Evolutionary conservation across 2,888 invertebrate species (phyloP), one percentile per base, ranked within the genome.

Genomic region (Oscheius sp.): DNA sequence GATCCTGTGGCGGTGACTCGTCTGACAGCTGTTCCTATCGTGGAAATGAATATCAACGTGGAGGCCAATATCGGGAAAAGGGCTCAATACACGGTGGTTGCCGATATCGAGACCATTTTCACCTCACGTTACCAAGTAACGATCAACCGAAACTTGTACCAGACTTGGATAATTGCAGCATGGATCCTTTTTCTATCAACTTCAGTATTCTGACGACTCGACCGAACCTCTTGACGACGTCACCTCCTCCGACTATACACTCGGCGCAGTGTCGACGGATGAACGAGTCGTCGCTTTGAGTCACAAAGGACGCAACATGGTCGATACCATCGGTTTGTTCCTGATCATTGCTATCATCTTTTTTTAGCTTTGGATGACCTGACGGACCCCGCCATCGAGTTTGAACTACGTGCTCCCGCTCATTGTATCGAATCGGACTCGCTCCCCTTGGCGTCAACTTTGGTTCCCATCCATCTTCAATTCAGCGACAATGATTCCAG

Each of bases 121-220:
- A 73, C 75, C 13, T 79, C 80, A 16, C 76, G 76, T 29, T 82
- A 77, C 61, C 79, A 82, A 59, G 78, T 78, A 58, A n/a, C 41
- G 12, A 52, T 43, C 5, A 13, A 27, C 21, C 43, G 29, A 27
- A 6, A n/a, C 13, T 59, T 23, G 35, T 6, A 6, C 35, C 5
- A 9, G 9, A 35, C 3, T 9, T 35, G 18, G 23, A 43, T n/a
- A 18, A 12, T 35, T 56, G 66, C 74, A 83, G 74, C 82, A 82
- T 49, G 82, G 81, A 43, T 75, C 80, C 12, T 69, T 85, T 9
- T 77, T 79, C 55, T 76, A 80, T 18, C 71, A 76, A 58, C 77
- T 85, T 16, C 76, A 76, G 43, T 85, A 83, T 68, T 82, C 84
- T 1, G 85, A 85, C 72, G 82, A 76, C 59, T 76, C 83, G 18